These are phyloP conservation scores for Ceratitis capitata DNA, from an alignment of 1,140 invertebrate genomes.

Conservation along the genomic window DNA sequence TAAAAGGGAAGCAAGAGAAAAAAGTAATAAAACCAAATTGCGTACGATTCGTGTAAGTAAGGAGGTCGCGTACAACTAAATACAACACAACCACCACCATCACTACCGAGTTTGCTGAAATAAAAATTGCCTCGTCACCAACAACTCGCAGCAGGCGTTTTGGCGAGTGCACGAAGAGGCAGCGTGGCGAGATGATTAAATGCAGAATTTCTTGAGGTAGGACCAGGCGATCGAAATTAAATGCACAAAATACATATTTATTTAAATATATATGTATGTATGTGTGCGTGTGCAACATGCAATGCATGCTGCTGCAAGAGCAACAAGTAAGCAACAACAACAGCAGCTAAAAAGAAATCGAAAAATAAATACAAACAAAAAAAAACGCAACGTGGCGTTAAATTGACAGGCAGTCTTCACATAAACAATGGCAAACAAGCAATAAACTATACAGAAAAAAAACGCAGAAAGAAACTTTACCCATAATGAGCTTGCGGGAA, in stretches of 20 bases:
- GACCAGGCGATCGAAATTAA: conserved; percentile 4
- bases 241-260: no score
- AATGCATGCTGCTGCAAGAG: conserved; percentile 24
- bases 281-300: conserved; percentile 16
- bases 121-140: background rate
- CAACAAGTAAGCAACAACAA: conserved; percentile 10
- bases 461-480: background rate
- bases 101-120: no score
- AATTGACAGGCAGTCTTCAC: background rate
- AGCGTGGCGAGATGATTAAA: background rate
- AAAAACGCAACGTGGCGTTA: conserved; percentile 20
- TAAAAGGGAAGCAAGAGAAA: background rate
- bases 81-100: no score
- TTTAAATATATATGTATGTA: no score
- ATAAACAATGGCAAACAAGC: conserved; percentile 9
- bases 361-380: no score
- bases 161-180: background rate
- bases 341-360: background rate
- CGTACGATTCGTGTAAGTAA: background rate
- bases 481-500: background rate
- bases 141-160: background rate
- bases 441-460: background rate
- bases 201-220: conserved; percentile 38
- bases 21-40: background rate
- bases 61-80: background rate